These are phyloP conservation scores for Siphamia tubifer DNA, from an alignment of 2,113 vertebrate species.

Conservation along the genomic window DNA sequence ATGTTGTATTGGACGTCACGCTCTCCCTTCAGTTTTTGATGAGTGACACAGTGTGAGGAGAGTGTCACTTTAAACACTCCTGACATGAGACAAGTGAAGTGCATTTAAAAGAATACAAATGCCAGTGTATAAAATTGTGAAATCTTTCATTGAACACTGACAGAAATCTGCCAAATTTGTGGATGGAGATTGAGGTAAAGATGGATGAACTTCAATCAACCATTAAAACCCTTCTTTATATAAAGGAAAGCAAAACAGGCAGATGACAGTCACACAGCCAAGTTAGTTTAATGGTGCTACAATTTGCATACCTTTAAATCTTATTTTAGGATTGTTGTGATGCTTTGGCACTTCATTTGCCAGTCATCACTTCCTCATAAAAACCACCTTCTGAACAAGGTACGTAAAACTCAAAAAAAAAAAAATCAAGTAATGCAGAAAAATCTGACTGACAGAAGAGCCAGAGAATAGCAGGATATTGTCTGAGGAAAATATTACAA, in stretches of 20 bases:
- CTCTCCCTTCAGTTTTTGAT: background rate
- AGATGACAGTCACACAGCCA: background rate
- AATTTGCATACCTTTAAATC: background rate
- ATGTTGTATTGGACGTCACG: background rate
- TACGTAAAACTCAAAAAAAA: no score
- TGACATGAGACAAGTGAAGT: background rate
- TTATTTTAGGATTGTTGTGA: background rate
- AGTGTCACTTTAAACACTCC: background rate
- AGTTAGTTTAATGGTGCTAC: background rate
- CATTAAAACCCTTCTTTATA: background rate
- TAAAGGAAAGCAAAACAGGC: background rate
- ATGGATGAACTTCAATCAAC: background rate
- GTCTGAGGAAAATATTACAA: no score
- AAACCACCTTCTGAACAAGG: no score
- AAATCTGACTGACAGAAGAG: no score
- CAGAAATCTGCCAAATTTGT: background rate
- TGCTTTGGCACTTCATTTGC: background rate
- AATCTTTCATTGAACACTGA: conserved; percentile 8
- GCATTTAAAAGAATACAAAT: background rate
- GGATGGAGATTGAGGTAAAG: background rate
- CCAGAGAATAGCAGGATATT: no score
- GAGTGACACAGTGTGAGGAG: background rate
- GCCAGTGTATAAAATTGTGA: background rate
- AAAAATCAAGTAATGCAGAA: no score
- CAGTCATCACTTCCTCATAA: background rate